Evolutionary conservation across 1,140 invertebrate genomes (phyloP), one percentile per base, ranked within the genome.

Genomic region (Trichonephila clavipes): DNA sequence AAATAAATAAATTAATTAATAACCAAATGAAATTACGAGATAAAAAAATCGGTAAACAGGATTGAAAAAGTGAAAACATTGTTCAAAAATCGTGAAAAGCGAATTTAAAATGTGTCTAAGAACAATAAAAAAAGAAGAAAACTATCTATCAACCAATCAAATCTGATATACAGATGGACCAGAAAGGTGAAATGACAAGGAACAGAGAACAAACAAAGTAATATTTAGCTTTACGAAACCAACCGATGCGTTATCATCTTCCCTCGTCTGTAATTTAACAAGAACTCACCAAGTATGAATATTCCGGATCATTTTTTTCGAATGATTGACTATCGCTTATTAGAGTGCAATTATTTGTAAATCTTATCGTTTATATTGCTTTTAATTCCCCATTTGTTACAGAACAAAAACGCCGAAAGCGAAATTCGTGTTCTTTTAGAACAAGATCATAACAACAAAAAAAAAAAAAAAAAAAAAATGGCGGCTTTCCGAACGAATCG

Each of bases 321-420:
- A 28, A 88, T 58, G 40, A n/a, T 40, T 19, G 21, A 58, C 8
- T 8, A 16, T 18, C 19, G 44, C 44, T 59, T 34, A 85, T 85
- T 59, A 51, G 44, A 58, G 81, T n/a, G 21, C 58, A 51, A 85
- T 44, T 88, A 88, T 44, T n/a, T 61, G 44, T 21, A 61, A 24
- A 59, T 85, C n/a, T 21, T 28, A 59, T 16, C 44, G 58, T 24
- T 85, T 28, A 19, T 6, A 59, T 85, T 61, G 21, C 44, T 85
- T 85, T 85, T 61, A 85, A 85, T 85, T 85, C 83, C 12, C n/a
- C n/a, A 85, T 24, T 28, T 59, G 51, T 51, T n/a, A 61, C 21
- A 34, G 83, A n/a, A 85, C 58, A 24, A 85, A 16, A 85, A 34
- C 24, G 8, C 66, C 88, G 34, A 34, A 19, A 58, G 66, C 66